A percentile compares a stretch with the other conserved stretches of the same genome.
These are phyloP conservation scores for Acanthopagrus latus DNA, from an alignment of 2,797 vertebrate species.

Conservation along the genomic window DNA sequence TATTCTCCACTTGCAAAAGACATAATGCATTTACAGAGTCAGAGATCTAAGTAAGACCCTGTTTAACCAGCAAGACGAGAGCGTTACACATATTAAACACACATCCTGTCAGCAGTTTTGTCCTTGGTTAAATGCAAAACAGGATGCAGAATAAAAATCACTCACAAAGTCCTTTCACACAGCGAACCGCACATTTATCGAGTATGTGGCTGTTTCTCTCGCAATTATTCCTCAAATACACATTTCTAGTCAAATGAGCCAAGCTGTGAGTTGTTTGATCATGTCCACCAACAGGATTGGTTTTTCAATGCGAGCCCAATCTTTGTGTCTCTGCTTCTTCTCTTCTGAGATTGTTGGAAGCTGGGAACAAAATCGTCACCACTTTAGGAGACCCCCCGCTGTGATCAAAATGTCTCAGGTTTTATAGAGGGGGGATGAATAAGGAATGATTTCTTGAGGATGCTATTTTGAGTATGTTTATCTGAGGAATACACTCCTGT, in stretches of 20 bases:
- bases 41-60: neutral
- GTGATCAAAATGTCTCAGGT: conserved; percentile 14
- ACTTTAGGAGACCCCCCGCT: conserved; percentile 14
- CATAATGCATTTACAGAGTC: neutral
- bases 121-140: neutral
- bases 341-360: conserved; percentile 8
- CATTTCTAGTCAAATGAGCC: conserved; percentile 16
- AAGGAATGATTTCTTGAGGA: conserved; percentile 1
- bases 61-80: neutral
- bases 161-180: neutral
- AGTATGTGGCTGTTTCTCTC: conserved; percentile 1
- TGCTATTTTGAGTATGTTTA: neutral
- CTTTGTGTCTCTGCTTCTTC: conserved; percentile 7
- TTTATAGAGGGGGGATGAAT: neutral
- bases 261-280: conserved; percentile 23
- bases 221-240: conserved; percentile 4
- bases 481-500: conserved; percentile 4
- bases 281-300: neutral
- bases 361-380: conserved; percentile 12
- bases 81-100: neutral
- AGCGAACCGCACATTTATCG: neutral
- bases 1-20: neutral
- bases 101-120: neutral
- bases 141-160: neutral
- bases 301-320: conserved; percentile 1